A percentile compares a stretch with the other conserved stretches of the same genome.
phyloP scores from a whole-genome alignment of 2,797 vertebrate species.

The Tinamus major region DNA sequence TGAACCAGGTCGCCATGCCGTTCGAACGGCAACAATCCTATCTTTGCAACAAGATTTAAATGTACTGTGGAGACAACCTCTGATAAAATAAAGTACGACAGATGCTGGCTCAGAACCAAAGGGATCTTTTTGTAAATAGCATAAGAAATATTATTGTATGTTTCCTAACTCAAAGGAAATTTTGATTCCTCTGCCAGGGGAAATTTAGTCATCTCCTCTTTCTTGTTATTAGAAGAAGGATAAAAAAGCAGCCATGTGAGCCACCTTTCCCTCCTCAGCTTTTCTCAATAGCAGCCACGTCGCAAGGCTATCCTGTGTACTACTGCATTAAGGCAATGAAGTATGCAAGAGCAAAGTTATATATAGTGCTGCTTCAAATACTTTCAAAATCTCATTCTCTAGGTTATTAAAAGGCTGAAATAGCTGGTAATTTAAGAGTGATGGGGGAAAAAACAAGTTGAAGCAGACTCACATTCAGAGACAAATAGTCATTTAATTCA shows the following conservation, averaged over 20 bases:
- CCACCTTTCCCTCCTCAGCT: neutral
- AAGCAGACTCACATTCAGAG: neutral
- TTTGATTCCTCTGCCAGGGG: neutral
- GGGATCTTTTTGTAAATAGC: rapidly evolving
- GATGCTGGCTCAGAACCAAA: neutral
- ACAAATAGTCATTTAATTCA: neutral
- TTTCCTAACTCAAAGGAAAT: neutral
- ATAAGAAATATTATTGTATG: neutral
- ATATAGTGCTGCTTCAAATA: neutral
- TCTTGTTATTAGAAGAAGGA: neutral
- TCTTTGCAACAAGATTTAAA: neutral
- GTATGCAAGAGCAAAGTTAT: neutral
- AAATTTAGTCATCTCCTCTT: neutral
- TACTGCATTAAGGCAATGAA: neutral
- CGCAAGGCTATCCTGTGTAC: neutral
- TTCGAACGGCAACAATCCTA: too few relatives aligned
- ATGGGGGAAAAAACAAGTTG: neutral
- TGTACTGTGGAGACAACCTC: neutral
- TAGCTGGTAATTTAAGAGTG: neutral
- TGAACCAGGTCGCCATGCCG: too few relatives aligned
- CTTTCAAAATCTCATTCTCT: neutral
- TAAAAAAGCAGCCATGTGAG: neutral
- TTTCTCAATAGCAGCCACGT: neutral
- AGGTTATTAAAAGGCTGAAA: neutral
- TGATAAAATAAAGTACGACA: neutral